Evolutionary conservation across 2,888 invertebrate species (phyloP).

Genomic region (Plebejus melissa): DNA sequence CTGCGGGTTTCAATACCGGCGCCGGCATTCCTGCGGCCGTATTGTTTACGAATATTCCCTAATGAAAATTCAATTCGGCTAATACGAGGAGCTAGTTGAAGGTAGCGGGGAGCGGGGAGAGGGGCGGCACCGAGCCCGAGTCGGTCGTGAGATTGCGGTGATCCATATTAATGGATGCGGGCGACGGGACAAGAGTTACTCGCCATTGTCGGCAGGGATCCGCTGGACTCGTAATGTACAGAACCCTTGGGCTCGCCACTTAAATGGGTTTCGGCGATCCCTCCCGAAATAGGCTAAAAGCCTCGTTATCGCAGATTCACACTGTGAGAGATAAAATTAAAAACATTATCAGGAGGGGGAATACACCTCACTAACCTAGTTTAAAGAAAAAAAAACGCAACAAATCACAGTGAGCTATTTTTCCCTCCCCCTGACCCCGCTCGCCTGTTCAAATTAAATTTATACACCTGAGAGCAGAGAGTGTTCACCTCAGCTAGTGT

Average conservation of each 20-base stretch:
- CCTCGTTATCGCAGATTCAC: background rate
- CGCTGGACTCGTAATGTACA: background rate
- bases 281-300: background rate
- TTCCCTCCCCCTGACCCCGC: background rate
- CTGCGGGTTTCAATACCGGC: background rate
- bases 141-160: background rate
- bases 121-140: background rate
- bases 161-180: conserved; percentile 12
- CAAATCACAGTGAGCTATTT: background rate
- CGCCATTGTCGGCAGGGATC: background rate
- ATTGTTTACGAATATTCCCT: conserved; percentile 1
- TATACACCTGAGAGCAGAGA: conserved; percentile 7
- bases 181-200: background rate
- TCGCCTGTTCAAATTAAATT: background rate
- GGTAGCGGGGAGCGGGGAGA: background rate
- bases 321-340: background rate
- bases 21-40: conserved; percentile 6
- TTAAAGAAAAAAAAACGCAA: background rate
- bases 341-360: background rate
- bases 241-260: background rate
- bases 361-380: background rate
- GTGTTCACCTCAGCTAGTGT: background rate
- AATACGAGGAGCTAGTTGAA: background rate
- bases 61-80: background rate
- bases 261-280: background rate